A percentile compares a stretch with the other conserved stretches of the same genome.
These are phyloP conservation scores for Fopius arisanus DNA, from an alignment of 1,140 invertebrate genomes.

Conservation along the genomic window DNA sequence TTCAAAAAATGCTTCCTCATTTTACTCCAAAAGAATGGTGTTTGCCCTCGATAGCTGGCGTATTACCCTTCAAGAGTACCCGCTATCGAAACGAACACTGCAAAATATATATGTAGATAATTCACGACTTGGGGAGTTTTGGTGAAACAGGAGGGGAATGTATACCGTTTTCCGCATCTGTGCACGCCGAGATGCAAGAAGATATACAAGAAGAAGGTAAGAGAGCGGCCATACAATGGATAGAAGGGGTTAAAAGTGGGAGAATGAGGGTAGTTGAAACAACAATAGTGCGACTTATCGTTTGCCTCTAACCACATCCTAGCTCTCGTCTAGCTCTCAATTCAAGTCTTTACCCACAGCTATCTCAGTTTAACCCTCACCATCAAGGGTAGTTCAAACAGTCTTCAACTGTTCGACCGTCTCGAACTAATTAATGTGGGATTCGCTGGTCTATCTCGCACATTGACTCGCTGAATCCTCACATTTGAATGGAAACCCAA, in stretches of 20 bases:
- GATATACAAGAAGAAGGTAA: neutral
- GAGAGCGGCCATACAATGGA: neutral
- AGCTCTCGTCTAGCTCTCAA: conserved; percentile 14
- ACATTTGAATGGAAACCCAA: neutral
- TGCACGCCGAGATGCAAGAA: conserved; percentile 17
- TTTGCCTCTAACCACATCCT: conserved; percentile 30
- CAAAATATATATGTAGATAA: neutral
- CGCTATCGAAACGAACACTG: neutral
- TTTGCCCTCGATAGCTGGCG: neutral
- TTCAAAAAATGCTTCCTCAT: neutral
- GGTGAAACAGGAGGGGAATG: too few relatives aligned
- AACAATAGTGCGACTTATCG: conserved; percentile 50
- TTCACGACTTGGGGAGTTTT: conserved; percentile 2
- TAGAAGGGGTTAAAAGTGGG: neutral
- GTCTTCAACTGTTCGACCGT: conserved; percentile 49
- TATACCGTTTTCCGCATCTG: neutral
- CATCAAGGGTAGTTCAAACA: conserved; percentile 50
- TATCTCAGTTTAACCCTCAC: conserved; percentile 2
- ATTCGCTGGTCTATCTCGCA: conserved; percentile 30
- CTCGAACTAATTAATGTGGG: conserved; percentile 58
- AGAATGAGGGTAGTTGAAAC: conserved; percentile 39
- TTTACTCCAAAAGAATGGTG: conserved; percentile 6
- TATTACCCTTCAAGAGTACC: neutral
- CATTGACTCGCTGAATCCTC: neutral
- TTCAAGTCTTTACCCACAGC: neutral